Base-by-base conservation (phyloP, 2,888 invertebrate genomes). In the Drosophila gaucha region DNA sequence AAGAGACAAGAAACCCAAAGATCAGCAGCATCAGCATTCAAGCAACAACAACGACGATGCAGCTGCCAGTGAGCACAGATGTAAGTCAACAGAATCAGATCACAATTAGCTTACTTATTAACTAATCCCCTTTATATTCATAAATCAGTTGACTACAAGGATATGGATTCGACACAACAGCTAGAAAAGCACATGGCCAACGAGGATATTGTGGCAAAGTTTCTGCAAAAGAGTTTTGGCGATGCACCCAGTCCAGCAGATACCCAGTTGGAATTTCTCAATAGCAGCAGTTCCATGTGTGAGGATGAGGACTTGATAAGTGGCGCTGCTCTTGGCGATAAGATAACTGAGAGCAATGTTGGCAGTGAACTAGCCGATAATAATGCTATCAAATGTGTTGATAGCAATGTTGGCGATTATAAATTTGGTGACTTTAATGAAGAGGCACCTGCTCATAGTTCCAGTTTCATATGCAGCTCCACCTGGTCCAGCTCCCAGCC, bases 201-300 rank as follows among this genome's bases (percentile, higher is more conserved):
- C 9, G 77, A 87, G 38, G 89, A 90, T 43, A 89, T 90, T 56
- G 77, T 83, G 14, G 79, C 83, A 6, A 77, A 89, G 57, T 89
- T 77, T 44, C 51, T 89, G 54, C 75, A 77, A 31, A 67, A 56
- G 28, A 50, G 35, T 16, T 41, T 44, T 2, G 60, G 70, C 22
- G 56, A 68, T 28, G 43, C 67, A 35, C 50, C 57, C 54, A 43
- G 36, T 10, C 33, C 51, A n/a, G 39, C 20, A 1, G 86, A 89
- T 3, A 63, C 76, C 3, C 86, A 84, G 22, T 78, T 90, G 38
- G 79, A 90, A 57, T 90, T 90, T 56, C 78, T 90, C 0, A 90
- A 90, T 52, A 90, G 90, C 62, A 89, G 89, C 31, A 80, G 89
- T 46, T 90, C 90, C 3, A 78, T 82, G 3, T 88, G 86, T 52